Evolutionary conservation across 2,113 vertebrate genomes (phyloP).

Genomic region (Antidorcas marsupialis): DNA sequence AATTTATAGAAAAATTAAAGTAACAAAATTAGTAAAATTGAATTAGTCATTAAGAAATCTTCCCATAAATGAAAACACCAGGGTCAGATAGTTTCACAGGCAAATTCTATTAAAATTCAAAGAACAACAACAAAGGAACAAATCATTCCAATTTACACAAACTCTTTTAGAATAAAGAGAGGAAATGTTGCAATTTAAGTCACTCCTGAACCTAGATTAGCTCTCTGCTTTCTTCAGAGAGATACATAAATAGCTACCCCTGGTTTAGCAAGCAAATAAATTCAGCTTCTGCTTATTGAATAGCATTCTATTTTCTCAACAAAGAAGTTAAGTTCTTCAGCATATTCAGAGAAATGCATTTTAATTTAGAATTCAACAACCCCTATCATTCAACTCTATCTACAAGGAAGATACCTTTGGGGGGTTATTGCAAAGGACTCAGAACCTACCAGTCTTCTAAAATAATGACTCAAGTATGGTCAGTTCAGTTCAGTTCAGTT

Average conservation of each 20-base stretch:
- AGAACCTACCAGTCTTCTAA: neutral
- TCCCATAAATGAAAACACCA: neutral
- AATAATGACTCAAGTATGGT: neutral
- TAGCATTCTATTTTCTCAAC: neutral
- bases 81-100: neutral
- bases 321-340: neutral
- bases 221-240: neutral
- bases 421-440: neutral
- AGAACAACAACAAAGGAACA: neutral
- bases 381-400: neutral
- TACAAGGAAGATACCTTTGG: neutral
- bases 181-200: neutral
- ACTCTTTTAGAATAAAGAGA: neutral
- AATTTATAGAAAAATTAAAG: neutral
- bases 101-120: neutral
- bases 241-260: neutral
- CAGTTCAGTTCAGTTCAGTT: neutral
- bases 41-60: neutral
- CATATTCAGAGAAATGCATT: neutral
- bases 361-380: slow-evolving; percentile 21
- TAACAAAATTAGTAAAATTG: neutral
- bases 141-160: neutral
- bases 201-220: neutral
- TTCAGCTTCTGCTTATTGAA: neutral
- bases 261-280: neutral